A percentile compares a stretch with the other conserved stretches of the same genome.
Conservation (phyloP, 2,888 invertebrate genomes). For the Diaperis boleti region DNA sequence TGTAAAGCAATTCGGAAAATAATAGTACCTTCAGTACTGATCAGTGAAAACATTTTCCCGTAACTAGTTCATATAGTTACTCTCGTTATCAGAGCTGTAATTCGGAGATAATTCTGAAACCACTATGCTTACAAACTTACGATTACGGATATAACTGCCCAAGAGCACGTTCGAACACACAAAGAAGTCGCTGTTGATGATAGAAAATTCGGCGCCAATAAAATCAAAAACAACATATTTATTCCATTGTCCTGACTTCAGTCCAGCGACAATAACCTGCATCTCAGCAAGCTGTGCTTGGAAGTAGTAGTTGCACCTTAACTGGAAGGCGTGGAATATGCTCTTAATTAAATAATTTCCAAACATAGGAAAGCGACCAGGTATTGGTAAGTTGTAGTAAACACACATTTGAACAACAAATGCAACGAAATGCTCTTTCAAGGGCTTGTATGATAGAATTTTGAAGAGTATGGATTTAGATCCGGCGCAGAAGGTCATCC, state of each 20-base stretch:
- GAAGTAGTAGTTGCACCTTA: constrained; percentile 2
- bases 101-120: background rate
- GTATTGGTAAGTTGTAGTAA: too few relatives aligned
- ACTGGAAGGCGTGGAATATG: background rate
- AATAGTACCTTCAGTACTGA: too few relatives aligned
- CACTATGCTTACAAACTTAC: background rate
- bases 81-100: background rate
- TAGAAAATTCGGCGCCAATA: background rate
- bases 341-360: background rate
- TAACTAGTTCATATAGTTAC: background rate
- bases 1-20: too few relatives aligned
- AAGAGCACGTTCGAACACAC: background rate
- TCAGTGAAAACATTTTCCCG: too few relatives aligned
- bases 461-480: too few relatives aligned
- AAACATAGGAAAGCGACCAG: background rate
- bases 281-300: background rate
- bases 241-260: background rate
- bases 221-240: constrained; percentile 10
- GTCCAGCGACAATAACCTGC: background rate
- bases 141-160: background rate
- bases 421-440: too few relatives aligned
- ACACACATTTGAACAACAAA: too few relatives aligned
- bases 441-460: too few relatives aligned
- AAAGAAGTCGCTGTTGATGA: too few relatives aligned
- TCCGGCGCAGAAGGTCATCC: too few relatives aligned